Percentiles rank a stretch among this genome's conserved stretches.
These are phyloP conservation scores for Lasioglossum baleicum DNA, from an alignment of 1,140 invertebrate species.

Conservation along the genomic window DNA sequence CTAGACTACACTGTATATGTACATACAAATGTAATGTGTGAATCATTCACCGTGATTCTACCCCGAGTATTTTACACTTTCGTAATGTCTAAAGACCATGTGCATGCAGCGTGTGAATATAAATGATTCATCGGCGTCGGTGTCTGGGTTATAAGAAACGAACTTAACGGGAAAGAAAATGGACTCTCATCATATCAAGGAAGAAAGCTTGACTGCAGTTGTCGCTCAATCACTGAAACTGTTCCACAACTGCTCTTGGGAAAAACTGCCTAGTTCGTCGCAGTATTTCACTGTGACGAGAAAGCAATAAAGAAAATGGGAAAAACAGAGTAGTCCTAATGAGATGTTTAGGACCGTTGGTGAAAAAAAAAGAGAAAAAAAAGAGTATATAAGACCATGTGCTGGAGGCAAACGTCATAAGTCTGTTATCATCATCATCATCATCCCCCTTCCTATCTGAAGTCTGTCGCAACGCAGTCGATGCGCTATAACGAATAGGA, in stretches of 20 bases:
- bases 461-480: constrained; percentile 4
- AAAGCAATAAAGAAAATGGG: not conserved
- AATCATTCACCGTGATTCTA: not conserved
- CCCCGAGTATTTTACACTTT: not conserved
- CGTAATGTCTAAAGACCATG: not conserved
- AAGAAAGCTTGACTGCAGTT: not conserved
- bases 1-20: not conserved
- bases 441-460: not conserved
- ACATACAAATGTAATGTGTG: not conserved
- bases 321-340: not conserved
- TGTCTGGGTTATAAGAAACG: not conserved
- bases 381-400: not conserved
- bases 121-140: constrained; percentile 29
- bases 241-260: not conserved
- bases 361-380: too few relatives aligned
- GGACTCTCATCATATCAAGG: not conserved
- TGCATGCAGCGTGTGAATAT: constrained; percentile 38
- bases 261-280: not conserved
- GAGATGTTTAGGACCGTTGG: not conserved
- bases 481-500: not conserved
- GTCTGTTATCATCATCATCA: not conserved
- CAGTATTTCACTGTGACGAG: not conserved
- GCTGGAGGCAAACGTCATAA: not conserved
- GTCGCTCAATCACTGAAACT: too few relatives aligned
- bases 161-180: not conserved